Evolutionary conservation across 2,113 vertebrate genomes (phyloP), one percentile per base, ranked within the genome.

Genomic region (Mirounga angustirostris): DNA sequence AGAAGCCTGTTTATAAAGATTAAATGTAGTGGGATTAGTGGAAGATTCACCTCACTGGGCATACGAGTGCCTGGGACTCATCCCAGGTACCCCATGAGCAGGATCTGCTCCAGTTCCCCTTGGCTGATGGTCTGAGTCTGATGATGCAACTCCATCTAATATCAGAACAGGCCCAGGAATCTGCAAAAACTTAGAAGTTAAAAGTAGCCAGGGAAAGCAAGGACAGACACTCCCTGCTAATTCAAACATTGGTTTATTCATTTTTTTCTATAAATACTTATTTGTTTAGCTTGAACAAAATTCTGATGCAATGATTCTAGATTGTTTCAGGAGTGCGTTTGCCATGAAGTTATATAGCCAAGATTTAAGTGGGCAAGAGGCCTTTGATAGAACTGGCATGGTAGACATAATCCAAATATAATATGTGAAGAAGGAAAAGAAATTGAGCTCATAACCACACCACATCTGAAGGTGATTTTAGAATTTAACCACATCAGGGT

Each of bases 381-480:
- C 12, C 24, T 56, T 69, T 87, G 61, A 61, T 85, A 86, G 19
- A 69, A 96, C 13, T 30, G n/a, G 21, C 59, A 82, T 52, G 33
- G 65, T 80, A 84, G 90, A 87, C 26, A 36, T 67, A 50, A 79
- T 58, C 65, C 74, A 97, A 95, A 89, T 87, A 10, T 40, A 94
- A 94, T 30, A 89, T 3, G 11, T 18, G 46, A 91, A 86, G 43
- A 96, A 90, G 94, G 85, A 94, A 93, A 73, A 33, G 26, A 95
- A 74, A 56, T 40, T 87, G 87, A 56, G 50, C 24, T 89, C 43
- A 79, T 28, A 73, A 61, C 79, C 71, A 46, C 1, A 63, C 61
- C 82, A 92, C 78, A 92, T 84, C 96, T 97, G 36, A 40, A 87
- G 94, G 83, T 94, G 43, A 90, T 94, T 96, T 94, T 54, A 81